Evolutionary conservation across 2,797 vertebrate genomes (phyloP), one percentile per base, ranked within the genome.

Genomic region (Morus bassanus): DNA sequence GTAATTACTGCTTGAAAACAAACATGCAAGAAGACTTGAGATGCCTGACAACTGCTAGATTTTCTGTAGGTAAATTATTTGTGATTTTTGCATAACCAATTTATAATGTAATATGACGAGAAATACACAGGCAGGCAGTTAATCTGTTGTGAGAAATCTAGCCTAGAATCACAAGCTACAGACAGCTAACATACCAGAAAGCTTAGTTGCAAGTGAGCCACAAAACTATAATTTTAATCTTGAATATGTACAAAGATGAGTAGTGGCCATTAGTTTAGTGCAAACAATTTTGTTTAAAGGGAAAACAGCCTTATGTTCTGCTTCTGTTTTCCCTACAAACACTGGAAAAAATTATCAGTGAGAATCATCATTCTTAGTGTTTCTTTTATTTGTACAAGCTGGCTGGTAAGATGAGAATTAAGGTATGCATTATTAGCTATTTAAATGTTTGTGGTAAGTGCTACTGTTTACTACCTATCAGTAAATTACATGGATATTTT

Each of bases 401-500:
- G 93, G 95, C 92, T 96, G 88, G 65, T 89, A 39, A 95, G 89
- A 89, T 95, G 96, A 96, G 91, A 97, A 92, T 91, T 93, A 95
- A 91, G 88, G 86, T 75, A 95, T 93, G 90, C 94, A 93, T 94
- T 96, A 93, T 96, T 97, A 89, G 85, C 91, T 94, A 93, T 95
- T 92, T 96, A 94, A 90, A 69, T 91, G 89, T 96, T 95, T 93
- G 95, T 94, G 95, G 85, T 76, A 61, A 68, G 39, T 94, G 86
- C 91, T 97, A 59, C 96, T 93, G 75, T 96, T 97, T 94, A 93
- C 93, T 77, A 60, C 93, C 88, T 90, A 91, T 96, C 92, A 57
- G 97, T 95, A 96, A 92, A 91, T 91, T 94, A 94, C 92, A 95
- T 96, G 73, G 88, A 92, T 95, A 97, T 96, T 97, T 95, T 96